phyloP scores from a whole-genome alignment of 2,888 invertebrate genomes.

The Tuberolachnus salignus region DNA sequence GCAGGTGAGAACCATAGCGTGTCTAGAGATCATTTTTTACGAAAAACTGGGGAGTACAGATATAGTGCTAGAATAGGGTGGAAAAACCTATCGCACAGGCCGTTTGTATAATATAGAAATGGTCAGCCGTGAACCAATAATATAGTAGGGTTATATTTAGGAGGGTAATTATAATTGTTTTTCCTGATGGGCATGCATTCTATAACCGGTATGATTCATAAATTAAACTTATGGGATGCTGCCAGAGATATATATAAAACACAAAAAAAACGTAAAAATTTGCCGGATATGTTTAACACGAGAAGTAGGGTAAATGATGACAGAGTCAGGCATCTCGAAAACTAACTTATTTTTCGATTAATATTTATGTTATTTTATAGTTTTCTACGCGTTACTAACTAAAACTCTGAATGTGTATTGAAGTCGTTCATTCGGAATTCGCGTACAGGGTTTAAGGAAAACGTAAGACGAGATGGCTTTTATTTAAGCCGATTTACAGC shows the following conservation, averaged over 20 bases:
- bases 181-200: neutral
- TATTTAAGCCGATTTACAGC: conserved; percentile 53
- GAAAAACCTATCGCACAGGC: conserved; percentile 16
- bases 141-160: neutral
- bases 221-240: conserved; percentile 10
- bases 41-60: conserved; percentile 25
- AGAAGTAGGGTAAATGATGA: neutral
- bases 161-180: conserved; percentile 21
- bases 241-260: neutral
- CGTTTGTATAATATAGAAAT: neutral
- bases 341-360: neutral
- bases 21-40: conserved; percentile 51
- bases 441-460: conserved; percentile 23
- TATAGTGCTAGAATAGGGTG: conserved; percentile 20
- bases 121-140: neutral
- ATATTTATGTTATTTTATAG: neutral
- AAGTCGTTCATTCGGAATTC: conserved; percentile 43
- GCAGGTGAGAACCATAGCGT: conserved; percentile 51
- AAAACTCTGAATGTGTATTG: neutral
- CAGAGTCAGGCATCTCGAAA: neutral
- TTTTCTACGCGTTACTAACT: no score
- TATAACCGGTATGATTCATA: conserved; percentile 14
- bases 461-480: conserved; percentile 48
- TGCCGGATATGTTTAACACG: neutral
- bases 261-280: neutral